Percentiles rank a stretch among this genome's conserved stretches.
Conservation (phyloP, 2,113 vertebrate genomes). For the Chionomys nivalis region DNA sequence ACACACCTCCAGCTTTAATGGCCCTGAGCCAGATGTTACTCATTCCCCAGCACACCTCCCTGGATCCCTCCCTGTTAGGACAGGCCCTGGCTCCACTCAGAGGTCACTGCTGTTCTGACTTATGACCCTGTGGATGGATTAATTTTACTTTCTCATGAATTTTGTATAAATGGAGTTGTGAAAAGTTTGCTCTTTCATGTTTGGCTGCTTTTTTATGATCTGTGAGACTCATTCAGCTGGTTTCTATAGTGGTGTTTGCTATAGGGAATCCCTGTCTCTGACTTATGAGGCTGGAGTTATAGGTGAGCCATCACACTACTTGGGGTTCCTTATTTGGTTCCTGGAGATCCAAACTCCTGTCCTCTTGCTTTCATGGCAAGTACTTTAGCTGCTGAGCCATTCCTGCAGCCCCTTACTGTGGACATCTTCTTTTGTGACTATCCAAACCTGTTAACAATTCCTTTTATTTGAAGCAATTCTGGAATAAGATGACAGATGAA, state of each 20-base stretch:
- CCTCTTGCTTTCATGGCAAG: background rate
- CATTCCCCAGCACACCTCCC: background rate
- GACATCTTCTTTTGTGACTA: background rate
- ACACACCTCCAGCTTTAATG: background rate
- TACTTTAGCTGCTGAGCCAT: background rate
- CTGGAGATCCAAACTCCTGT: background rate
- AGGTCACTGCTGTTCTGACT: background rate
- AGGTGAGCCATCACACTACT: background rate
- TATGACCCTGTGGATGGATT: background rate
- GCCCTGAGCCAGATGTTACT: background rate
- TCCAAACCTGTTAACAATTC: background rate
- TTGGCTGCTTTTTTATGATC: background rate
- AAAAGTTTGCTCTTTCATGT: background rate
- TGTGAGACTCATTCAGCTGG: background rate
- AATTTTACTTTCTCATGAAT: background rate
- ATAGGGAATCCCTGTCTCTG: background rate
- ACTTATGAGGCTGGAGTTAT: background rate
- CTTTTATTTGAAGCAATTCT: background rate
- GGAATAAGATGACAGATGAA: background rate
- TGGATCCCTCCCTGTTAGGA: background rate
- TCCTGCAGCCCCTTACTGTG: background rate
- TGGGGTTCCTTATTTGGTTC: background rate
- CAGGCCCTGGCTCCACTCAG: too few species aligned
- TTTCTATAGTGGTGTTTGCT: background rate
- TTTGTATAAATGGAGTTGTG: background rate